phyloP scores from a whole-genome alignment of 2,888 invertebrate genomes.

The Chrysomela aeneicollis region DNA sequence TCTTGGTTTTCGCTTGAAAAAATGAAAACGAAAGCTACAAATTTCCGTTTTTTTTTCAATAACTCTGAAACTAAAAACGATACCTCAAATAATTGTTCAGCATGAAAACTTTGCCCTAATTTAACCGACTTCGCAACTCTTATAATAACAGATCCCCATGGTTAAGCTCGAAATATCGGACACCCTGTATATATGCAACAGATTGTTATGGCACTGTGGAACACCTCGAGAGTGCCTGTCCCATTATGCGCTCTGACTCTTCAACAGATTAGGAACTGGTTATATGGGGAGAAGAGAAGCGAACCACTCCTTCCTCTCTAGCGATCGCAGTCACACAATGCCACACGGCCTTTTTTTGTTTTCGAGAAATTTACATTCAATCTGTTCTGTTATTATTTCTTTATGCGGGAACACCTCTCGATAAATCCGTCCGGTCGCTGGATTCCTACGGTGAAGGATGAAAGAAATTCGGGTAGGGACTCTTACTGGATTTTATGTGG shows the following conservation, averaged over 20 bases:
- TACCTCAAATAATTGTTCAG: too few species aligned
- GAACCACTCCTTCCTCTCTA: conserved; percentile 51
- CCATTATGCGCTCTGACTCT: conserved; percentile 56
- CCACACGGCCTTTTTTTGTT: conserved; percentile 32
- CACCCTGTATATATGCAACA: conserved; percentile 45
- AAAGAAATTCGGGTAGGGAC: background rate
- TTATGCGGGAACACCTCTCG: conserved; percentile 36
- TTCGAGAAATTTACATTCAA: conserved; percentile 45
- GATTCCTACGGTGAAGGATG: background rate
- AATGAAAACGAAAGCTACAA: too few species aligned
- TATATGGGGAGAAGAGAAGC: conserved; percentile 49
- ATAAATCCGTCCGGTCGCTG: conserved; percentile 23
- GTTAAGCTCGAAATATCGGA: too few species aligned
- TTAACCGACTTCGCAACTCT: too few species aligned
- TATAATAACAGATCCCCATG: too few species aligned
- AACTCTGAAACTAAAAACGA: too few species aligned
- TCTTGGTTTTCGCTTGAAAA: too few species aligned
- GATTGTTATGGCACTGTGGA: conserved; percentile 52
- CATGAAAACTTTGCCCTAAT: too few species aligned
- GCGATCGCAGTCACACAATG: conserved; percentile 36
- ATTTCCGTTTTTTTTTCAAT: too few species aligned
- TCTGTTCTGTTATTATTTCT: conserved; percentile 42
- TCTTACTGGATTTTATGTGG: background rate
- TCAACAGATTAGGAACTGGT: conserved; percentile 59
- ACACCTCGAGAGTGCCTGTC: conserved; percentile 55